Percentiles rank a stretch among this genome's conserved stretches.
Conservation (phyloP, 2,797 vertebrate genomes). For the Myotis myotis region DNA sequence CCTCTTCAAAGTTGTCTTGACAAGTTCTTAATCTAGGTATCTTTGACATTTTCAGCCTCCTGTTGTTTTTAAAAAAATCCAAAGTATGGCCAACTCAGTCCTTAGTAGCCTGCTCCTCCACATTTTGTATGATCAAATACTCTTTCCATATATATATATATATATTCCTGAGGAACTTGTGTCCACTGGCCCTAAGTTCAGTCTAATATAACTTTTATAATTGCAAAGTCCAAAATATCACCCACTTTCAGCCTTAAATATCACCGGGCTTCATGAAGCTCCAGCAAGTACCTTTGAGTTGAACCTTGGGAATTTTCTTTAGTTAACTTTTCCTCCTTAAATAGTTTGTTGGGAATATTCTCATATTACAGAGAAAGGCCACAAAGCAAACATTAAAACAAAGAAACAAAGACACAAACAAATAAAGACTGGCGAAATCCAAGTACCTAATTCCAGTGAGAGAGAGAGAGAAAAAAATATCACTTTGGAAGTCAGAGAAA, state of each 20-base stretch:
- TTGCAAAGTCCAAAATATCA: slow-evolving; percentile 12
- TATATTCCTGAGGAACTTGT: neutral
- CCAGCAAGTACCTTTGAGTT: neutral
- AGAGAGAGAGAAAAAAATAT: neutral
- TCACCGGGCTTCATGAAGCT: neutral
- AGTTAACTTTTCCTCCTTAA: neutral
- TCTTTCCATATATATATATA: neutral
- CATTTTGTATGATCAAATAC: neutral
- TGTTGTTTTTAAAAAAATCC: neutral
- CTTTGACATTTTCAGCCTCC: neutral
- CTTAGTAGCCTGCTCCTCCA: neutral
- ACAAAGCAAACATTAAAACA: neutral
- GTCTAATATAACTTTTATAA: neutral
- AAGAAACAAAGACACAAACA: neutral
- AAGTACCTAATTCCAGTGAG: neutral
- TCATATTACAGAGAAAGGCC: neutral
- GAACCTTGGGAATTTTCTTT: neutral
- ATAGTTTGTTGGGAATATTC: neutral
- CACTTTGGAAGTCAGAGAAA: neutral
- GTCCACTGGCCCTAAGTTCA: neutral
- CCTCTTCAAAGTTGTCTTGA: neutral
- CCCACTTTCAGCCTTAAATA: neutral
- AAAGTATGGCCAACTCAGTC: neutral
- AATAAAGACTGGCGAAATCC: neutral
- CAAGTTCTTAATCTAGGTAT: neutral